phyloP scores from a whole-genome alignment of 2,113 vertebrate genomes.

The Thalassoma bifasciatum region DNA sequence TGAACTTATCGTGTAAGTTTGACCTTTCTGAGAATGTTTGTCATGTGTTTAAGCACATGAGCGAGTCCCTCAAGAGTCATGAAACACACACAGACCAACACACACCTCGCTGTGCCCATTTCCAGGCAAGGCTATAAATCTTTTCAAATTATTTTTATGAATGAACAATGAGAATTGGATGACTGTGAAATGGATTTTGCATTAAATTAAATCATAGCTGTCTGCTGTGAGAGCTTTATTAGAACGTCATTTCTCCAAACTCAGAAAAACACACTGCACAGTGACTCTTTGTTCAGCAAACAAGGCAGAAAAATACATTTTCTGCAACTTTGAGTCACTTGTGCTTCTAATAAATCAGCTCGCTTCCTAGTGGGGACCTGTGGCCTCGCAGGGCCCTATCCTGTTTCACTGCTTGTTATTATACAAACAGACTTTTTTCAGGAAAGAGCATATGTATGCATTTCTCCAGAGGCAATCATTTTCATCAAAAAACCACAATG shows the following conservation, averaged over 20 bases:
- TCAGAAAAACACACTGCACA: slow-evolving; percentile 38
- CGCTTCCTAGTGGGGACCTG: slow-evolving; percentile 25
- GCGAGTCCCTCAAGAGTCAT: slow-evolving; percentile 20
- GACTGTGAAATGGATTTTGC: slow-evolving; percentile 37
- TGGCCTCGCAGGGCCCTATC: slow-evolving; percentile 31
- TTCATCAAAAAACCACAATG: slow-evolving; percentile 49
- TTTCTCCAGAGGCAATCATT: slow-evolving; percentile 64
- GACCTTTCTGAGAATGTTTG: slow-evolving; percentile 46
- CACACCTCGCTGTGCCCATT: slow-evolving; percentile 14
- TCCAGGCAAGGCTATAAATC: slow-evolving; percentile 29
- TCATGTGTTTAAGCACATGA: slow-evolving; percentile 54
- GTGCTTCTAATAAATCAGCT: slow-evolving; percentile 50
- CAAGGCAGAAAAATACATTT: slow-evolving; percentile 39
- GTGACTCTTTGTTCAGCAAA: slow-evolving; percentile 59
- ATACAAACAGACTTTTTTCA: slow-evolving; percentile 43
- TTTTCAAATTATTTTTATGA: slow-evolving; percentile 58
- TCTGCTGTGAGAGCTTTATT: slow-evolving; percentile 37
- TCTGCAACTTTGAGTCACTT: slow-evolving; percentile 52
- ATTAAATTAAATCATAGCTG: slow-evolving; percentile 45
- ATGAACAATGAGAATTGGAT: slow-evolving; percentile 39
- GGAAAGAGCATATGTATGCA: slow-evolving; percentile 35
- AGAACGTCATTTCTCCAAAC: slow-evolving; percentile 18
- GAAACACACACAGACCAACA: slow-evolving; percentile 20
- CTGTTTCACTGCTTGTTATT: slow-evolving; percentile 64
- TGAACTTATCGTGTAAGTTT: slow-evolving; percentile 19